Conservation (phyloP, 2,888 invertebrate genomes). For the Spilosoma lubricipeda region DNA sequence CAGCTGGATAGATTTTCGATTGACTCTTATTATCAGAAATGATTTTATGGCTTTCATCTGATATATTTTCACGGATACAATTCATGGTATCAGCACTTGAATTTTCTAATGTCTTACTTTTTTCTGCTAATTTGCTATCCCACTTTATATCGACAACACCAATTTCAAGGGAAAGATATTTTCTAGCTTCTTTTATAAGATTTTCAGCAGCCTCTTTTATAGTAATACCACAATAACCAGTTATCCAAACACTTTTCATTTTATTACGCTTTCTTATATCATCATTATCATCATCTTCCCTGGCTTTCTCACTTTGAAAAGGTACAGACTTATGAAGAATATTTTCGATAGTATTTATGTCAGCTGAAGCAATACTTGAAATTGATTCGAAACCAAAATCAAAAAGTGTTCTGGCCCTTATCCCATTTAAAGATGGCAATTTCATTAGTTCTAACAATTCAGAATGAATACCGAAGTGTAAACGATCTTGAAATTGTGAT, state of each 20-base stretch:
- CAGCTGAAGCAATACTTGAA: constrained; percentile 91
- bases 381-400: constrained; percentile 93
- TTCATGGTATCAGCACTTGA: constrained; percentile 10
- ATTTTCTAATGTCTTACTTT: constrained; percentile 20
- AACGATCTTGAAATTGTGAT: constrained; percentile 96
- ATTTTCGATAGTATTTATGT: constrained; percentile 89
- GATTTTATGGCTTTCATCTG: constrained; percentile 2
- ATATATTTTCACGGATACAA: not conserved
- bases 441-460: constrained; percentile 97
- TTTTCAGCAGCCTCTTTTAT: constrained; percentile 93
- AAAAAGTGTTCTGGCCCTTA: constrained; percentile 93
- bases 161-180: constrained; percentile 90
- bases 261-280: constrained; percentile 89
- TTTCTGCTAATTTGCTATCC: constrained; percentile 68
- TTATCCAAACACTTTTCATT: constrained; percentile 91
- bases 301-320: constrained; percentile 93
- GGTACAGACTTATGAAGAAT: constrained; percentile 92
- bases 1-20: not conserved
- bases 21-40: not conserved
- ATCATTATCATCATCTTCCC: constrained; percentile 89
- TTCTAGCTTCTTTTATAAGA: constrained; percentile 92
- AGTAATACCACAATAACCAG: constrained; percentile 92
- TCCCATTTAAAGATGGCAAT: constrained; percentile 92
- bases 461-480: constrained; percentile 97
- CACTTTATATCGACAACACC: constrained; percentile 90